These are phyloP conservation scores for Cichladusa arquata DNA, from an alignment of 2,113 vertebrate species.

Conservation along the genomic window DNA sequence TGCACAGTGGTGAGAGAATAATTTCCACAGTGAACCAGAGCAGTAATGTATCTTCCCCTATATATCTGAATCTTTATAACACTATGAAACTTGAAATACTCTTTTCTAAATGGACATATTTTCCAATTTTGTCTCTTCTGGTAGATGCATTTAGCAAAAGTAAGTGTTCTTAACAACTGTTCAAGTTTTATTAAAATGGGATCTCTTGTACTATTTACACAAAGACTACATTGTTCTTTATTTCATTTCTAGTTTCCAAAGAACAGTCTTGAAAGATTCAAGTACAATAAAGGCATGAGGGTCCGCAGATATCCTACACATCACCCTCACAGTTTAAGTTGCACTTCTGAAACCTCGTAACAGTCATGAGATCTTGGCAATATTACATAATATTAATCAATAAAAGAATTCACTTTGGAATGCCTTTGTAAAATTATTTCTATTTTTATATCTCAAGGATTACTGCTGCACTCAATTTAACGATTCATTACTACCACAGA, in stretches of 20 bases:
- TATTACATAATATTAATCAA: background rate
- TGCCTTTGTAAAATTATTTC: constrained; percentile 4
- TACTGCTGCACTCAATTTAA: constrained; percentile 18
- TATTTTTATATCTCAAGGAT: constrained; percentile 4
- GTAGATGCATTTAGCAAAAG: background rate
- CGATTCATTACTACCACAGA: background rate
- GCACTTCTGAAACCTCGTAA: background rate
- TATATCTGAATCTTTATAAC: background rate
- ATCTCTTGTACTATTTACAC: background rate
- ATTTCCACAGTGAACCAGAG: background rate
- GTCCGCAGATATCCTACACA: background rate
- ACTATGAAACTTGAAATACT: background rate
- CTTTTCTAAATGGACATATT: background rate
- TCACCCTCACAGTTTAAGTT: background rate
- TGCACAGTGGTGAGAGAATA: background rate
- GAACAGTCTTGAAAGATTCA: background rate
- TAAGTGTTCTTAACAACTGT: background rate
- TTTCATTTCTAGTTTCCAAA: background rate
- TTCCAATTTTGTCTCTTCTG: background rate
- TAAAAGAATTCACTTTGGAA: background rate
- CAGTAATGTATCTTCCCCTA: background rate
- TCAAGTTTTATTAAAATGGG: background rate
- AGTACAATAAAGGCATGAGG: background rate
- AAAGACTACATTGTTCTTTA: background rate
- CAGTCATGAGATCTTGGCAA: background rate